Base-by-base conservation (phyloP, 2,113 vertebrate genomes). In the Dasypus novemcinctus region DNA sequence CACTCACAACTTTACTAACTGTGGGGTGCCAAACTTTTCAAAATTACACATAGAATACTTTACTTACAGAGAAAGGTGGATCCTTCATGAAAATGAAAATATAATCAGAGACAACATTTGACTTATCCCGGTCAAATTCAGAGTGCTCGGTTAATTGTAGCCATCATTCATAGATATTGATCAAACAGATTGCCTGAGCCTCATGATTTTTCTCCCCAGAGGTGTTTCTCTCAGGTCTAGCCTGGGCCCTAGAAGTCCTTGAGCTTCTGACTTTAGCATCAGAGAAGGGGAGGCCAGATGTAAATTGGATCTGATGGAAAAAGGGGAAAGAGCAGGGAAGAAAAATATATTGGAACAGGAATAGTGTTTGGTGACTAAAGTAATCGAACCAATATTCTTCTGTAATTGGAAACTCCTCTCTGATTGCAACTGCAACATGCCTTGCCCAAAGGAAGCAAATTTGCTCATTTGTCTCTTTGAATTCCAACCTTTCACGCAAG, bases 31-130 rank as follows among this genome's bases (percentile, higher is more conserved):
- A 33, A 12, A 29, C 33, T 20, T 38, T 76, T 81, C 36, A 68
- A 88, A 92, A 84, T 84, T 75, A 82, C 27, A 59, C 23, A 38
- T 33, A 21, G 38, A 93, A 46, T 64, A 85, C 5, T 31, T 54
- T 23, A 63, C 8, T 74, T 21, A n/a, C 5, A 38, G 61, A 76
- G 61, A 82, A 64, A 79, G 33, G 8, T 33, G 68, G 15, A 5
- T 59, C 57, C 72, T 83, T 91, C 17, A 31, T 36, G 33, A 63
- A 88, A 81, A 63, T 75, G 43, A 21, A 91, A 96, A 76, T 25
- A 20, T 4, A 72, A 83, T 38, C 83, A 6, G 11, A 82, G 27
- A 23, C 63, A 84, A 72, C 88, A 82, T 46, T 64, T 59, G 78
- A 81, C 38, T 61, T 72, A 11, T 27, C 2, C 6, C 41, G 41